Evolutionary conservation across 1,140 invertebrate species (phyloP).

Genomic region (Zeugodacus cucurbitae): DNA sequence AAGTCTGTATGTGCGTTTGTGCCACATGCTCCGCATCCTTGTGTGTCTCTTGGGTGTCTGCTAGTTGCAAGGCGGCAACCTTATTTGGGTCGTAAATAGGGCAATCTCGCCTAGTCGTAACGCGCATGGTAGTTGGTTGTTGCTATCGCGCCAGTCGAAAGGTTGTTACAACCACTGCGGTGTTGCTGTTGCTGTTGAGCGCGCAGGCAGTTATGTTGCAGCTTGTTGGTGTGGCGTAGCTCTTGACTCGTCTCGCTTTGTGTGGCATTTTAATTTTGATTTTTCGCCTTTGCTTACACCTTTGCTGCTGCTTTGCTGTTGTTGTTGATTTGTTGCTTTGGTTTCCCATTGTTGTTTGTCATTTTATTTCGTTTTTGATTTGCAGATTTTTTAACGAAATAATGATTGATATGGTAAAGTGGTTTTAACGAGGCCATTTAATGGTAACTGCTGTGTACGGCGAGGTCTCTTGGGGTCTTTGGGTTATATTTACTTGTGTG

Average conservation of each 20-base stretch:
- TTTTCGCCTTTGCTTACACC: background rate
- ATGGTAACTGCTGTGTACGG: background rate
- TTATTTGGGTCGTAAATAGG: conserved; percentile 24
- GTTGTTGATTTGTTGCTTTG: background rate
- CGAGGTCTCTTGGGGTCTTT: conserved; percentile 20
- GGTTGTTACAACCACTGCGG: too few species aligned
- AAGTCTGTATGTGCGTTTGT: background rate
- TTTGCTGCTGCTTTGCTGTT: background rate
- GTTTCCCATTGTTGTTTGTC: background rate
- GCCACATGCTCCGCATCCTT: background rate
- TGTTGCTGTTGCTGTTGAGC: too few species aligned
- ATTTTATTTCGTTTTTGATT: background rate
- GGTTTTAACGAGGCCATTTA: conserved; percentile 28
- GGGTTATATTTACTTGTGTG: background rate
- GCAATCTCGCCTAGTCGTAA: background rate
- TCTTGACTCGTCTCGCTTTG: background rate
- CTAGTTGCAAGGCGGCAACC: conserved; percentile 2
- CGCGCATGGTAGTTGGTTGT: background rate
- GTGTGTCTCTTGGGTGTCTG: background rate
- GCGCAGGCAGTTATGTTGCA: background rate
- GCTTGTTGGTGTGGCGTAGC: background rate
- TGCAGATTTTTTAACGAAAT: background rate
- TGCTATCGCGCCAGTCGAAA: too few species aligned
- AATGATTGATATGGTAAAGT: conserved; percentile 34
- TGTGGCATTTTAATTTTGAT: conserved; percentile 25